Conservation (phyloP, 2,113 vertebrate genomes). For the Typhlomys cinereus region DNA sequence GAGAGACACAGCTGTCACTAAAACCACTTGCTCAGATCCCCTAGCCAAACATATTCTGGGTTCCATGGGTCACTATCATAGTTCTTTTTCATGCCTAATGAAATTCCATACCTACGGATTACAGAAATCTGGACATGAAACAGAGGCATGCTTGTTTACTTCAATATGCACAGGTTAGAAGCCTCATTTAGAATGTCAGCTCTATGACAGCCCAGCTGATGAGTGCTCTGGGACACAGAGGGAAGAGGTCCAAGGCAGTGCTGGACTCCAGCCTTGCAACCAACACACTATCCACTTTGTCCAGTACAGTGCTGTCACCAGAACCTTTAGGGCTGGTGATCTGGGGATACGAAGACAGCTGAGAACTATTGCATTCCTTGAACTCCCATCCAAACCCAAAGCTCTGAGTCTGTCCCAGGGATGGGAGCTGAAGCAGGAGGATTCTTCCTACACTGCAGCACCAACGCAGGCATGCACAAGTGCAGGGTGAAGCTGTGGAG, state of each 20-base stretch:
- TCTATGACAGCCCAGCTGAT: background rate
- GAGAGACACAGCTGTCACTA: background rate
- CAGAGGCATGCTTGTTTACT: background rate
- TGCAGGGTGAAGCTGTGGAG: background rate
- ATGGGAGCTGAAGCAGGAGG: background rate
- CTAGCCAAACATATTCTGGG: background rate
- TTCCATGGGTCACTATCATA: background rate
- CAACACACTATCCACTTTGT: background rate
- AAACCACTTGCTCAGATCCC: conserved; percentile 11
- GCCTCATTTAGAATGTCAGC: background rate
- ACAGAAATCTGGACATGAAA: conserved; percentile 12
- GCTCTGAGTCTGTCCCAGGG: background rate
- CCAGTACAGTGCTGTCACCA: background rate
- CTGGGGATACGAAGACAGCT: background rate
- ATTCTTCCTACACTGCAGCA: background rate
- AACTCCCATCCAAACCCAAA: background rate
- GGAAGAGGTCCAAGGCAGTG: background rate
- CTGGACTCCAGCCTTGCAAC: background rate
- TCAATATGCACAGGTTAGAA: background rate
- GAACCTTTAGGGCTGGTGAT: conserved; percentile 15
- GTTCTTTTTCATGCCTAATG: background rate
- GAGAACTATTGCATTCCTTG: background rate
- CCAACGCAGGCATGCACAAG: background rate
- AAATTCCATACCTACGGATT: background rate
- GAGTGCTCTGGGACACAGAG: background rate